Base-by-base conservation (phyloP, 1,140 invertebrate genomes). In the Triops cancriformis region DNA sequence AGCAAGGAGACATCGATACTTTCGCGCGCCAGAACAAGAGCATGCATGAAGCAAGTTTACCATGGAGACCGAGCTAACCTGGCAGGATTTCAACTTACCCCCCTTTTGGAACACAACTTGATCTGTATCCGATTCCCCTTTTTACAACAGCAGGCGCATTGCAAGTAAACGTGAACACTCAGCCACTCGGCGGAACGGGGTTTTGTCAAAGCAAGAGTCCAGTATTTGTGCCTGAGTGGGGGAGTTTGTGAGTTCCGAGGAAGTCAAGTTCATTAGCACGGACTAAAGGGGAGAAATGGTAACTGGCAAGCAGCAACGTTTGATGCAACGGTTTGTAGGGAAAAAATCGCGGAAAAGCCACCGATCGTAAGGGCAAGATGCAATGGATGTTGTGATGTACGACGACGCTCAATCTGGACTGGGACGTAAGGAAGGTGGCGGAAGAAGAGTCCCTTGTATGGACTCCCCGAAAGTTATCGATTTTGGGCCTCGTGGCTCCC, bases 1-100 rank as follows among this genome's bases (percentile, higher is more conserved):
- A 42, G n/a, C 18, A n/a, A 31, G 18, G 73, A n/a, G 28, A 26
- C 28, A 74, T 31, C 28, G 28, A 74, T 74, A 42, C 12, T 74
- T 41, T 74, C 26, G 26, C 23, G 73, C 18, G 73, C 28, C 73
- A 74, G 51, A 64, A 64, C 51, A 64, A 64, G 51, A 64, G 51
- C 14, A 64, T 23, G 18, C 51, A 64, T 14, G 23, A 23, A 64
- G 51, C 51, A 64, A 10, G 51, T 64, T 64, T 64, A 64, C 51
- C 51, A 64, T 64, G 51, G 51, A 64, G 51, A 64, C 31, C 51
- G 51, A 64, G 51, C 51, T 23, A 23, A 64, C 18, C 23, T 64
- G 51, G 51, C 14, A 23, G 51, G 51, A 23, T 64, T 64, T 23
- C 51, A 64, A 64, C 51, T 64, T 64, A 64, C 51, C 51, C 51